phyloP scores from a whole-genome alignment of 35 echinoderm and acorn worm species.

The Ptychodera flava region DNA sequence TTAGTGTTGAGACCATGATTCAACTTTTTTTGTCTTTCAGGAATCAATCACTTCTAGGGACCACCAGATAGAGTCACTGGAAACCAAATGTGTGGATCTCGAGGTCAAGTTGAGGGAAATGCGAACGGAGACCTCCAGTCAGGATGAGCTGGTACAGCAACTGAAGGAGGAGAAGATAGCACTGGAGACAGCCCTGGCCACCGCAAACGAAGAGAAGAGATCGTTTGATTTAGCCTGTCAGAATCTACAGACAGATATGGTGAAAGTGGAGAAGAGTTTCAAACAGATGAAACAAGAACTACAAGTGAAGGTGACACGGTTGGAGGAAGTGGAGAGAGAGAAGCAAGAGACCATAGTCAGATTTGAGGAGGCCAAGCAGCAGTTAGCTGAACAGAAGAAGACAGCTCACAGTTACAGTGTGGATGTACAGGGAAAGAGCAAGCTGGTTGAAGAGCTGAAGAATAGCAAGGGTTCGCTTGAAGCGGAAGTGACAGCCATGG shows the following conservation, averaged over 20 bases:
- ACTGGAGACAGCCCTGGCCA: conserved; percentile 66
- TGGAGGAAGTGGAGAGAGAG: conserved; percentile 48
- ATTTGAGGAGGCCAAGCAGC: conserved; percentile 39
- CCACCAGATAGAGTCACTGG: conserved; percentile 60
- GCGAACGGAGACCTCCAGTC: conserved; percentile 34
- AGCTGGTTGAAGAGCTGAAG: conserved; percentile 42
- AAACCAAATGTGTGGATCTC: conserved; percentile 66
- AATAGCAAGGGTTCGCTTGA: conserved; percentile 16
- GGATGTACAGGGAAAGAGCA: conserved; percentile 39
- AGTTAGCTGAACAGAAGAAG: conserved; percentile 55
- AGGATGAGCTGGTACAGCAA: conserved; percentile 56
- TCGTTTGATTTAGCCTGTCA: conserved; percentile 82
- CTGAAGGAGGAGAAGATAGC: conserved; percentile 67
- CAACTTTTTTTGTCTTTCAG: conserved; percentile 36
- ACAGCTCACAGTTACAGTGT: conserved; percentile 44
- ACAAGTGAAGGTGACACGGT: conserved; percentile 25
- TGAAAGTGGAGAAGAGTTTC: conserved; percentile 74
- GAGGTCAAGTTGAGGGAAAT: conserved; percentile 61
- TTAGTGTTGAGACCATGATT: no score
- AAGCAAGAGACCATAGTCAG: conserved; percentile 38
- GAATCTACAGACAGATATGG: conserved; percentile 65
- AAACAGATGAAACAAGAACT: conserved; percentile 89
- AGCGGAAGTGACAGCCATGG: conserved; percentile 11
- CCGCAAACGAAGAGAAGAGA: conserved; percentile 74
- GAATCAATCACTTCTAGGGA: conserved; percentile 70